Conservation (phyloP, 2,113 vertebrate genomes). For the Hippoglossus stenolepis region DNA sequence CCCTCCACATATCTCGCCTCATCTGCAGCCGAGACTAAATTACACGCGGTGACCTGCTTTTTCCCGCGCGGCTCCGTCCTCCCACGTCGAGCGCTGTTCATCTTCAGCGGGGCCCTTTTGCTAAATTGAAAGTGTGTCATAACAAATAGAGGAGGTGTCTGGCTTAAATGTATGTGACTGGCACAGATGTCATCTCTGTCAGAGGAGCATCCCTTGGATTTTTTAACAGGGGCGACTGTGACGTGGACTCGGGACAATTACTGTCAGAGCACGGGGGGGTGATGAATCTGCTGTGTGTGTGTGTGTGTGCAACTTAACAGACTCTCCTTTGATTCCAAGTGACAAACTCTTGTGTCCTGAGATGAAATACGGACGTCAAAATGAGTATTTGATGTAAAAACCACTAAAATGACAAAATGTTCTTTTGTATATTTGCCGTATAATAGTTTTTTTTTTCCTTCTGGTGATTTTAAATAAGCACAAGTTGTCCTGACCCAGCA, state of each 20-base stretch:
- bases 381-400: no score
- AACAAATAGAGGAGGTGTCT: slow-evolving; percentile 71
- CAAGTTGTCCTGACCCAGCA: no score
- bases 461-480: no score
- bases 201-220: slow-evolving; percentile 60
- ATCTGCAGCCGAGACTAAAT: slow-evolving; percentile 38
- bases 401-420: no score
- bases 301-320: neutral
- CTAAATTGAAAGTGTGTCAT: slow-evolving; percentile 79
- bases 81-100: slow-evolving; percentile 42
- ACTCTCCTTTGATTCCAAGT: slow-evolving; percentile 3
- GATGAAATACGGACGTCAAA: neutral
- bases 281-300: slow-evolving; percentile 69
- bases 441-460: no score
- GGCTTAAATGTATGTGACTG: slow-evolving; percentile 72
- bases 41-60: slow-evolving; percentile 26
- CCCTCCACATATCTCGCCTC: slow-evolving; percentile 33
- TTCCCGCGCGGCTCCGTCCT: slow-evolving; percentile 21
- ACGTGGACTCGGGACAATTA: slow-evolving; percentile 69
- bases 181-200: slow-evolving; percentile 59
- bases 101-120: slow-evolving; percentile 45
- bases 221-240: slow-evolving; percentile 59
- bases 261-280: slow-evolving; percentile 66
- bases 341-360: neutral
- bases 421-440: no score